These are phyloP conservation scores for Falco columbarius DNA, from an alignment of 2,797 vertebrate genomes.

Conservation along the genomic window DNA sequence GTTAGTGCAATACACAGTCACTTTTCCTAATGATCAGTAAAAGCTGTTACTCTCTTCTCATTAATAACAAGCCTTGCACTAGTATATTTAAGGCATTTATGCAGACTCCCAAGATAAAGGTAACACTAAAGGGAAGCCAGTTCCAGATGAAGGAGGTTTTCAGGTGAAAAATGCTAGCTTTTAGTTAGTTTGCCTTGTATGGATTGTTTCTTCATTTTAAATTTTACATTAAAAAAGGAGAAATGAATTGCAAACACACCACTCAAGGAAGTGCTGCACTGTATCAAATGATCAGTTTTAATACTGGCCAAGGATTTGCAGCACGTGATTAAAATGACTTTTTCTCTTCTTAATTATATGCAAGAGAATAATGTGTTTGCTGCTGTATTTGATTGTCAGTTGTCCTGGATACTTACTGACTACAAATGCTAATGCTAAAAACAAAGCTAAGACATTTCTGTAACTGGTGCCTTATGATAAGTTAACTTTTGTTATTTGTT, in stretches of 20 bases:
- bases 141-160: background rate
- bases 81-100: background rate
- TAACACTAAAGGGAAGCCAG: background rate
- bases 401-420: constrained; percentile 39
- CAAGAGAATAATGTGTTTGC: background rate
- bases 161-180: background rate
- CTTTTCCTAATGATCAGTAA: constrained; percentile 20
- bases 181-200: background rate
- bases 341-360: background rate
- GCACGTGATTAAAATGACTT: background rate
- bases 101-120: background rate
- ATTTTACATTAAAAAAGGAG: background rate
- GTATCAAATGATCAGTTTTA: background rate
- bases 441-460: background rate
- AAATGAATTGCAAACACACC: background rate
- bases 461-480: background rate
- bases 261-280: background rate
- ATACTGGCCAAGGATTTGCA: background rate
- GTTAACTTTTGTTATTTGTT: constrained; percentile 3
- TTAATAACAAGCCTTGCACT: background rate
- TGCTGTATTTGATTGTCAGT: constrained; percentile 46
- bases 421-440: constrained; percentile 18
- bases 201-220: background rate
- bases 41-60: background rate
- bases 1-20: background rate